Evolutionary conservation across 2,888 invertebrate species (phyloP).

Genomic region (Caenorhabditis afra): DNA sequence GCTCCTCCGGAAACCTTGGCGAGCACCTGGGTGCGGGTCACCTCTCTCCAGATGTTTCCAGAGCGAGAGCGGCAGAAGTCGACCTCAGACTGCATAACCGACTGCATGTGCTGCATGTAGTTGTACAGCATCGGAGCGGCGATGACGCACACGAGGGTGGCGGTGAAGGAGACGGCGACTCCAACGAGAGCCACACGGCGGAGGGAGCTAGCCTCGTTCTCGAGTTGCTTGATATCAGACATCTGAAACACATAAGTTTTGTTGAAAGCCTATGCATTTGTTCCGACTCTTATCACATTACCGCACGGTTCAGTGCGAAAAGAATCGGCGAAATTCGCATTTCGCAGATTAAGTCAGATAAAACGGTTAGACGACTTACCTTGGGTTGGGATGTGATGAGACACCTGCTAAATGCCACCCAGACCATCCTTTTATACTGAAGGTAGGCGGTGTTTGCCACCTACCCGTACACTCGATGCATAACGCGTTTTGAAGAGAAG

Average conservation of each 20-base stretch:
- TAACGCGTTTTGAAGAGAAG: slow-evolving; percentile 17
- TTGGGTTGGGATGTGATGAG: slow-evolving; percentile 50
- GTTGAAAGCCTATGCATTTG: no score
- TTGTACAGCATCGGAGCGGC: slow-evolving; percentile 74
- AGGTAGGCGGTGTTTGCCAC: slow-evolving; percentile 56
- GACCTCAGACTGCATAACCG: slow-evolving; percentile 68
- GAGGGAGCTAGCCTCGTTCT: slow-evolving; percentile 68
- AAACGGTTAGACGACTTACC: slow-evolving; percentile 47
- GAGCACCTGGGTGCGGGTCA: slow-evolving; percentile 65
- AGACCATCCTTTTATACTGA: slow-evolving; percentile 49
- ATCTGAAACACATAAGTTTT: no score
- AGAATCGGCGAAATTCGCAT: no score
- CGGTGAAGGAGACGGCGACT: slow-evolving; percentile 70
- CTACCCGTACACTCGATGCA: slow-evolving; percentile 23
- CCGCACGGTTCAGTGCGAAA: no score
- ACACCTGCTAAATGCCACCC: slow-evolving; percentile 54
- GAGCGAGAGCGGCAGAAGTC: slow-evolving; percentile 71
- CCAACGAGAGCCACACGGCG: slow-evolving; percentile 70
- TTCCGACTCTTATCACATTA: no score
- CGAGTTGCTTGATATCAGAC: slow-evolving; percentile 66
- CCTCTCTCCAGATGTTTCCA: slow-evolving; percentile 70
- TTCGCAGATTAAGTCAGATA: not conserved
- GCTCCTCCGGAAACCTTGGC: slow-evolving; percentile 53
- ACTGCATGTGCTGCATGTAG: slow-evolving; percentile 77
- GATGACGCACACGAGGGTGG: slow-evolving; percentile 70